Percentiles rank a stretch among this genome's conserved stretches.
Evolutionary conservation across 2,113 vertebrate genomes (phyloP).

Genomic region (Rostratula benghalensis): DNA sequence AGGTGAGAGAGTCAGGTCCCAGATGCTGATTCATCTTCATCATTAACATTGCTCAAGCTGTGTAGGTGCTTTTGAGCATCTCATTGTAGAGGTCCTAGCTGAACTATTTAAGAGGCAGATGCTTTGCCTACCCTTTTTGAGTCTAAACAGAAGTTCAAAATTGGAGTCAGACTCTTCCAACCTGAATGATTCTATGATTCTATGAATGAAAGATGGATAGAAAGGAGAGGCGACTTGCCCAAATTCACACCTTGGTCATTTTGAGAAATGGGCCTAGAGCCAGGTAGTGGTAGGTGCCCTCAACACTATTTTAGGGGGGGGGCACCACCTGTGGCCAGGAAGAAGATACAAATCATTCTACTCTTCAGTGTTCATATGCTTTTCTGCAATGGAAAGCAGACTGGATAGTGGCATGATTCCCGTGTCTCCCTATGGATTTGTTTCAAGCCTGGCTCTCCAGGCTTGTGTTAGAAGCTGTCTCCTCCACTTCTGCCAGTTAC

Average conservation of each 20-base stretch:
- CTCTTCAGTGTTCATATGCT: neutral
- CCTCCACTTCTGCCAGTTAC: neutral
- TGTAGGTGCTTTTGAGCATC: neutral
- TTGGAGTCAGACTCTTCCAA: neutral
- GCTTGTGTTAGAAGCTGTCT: neutral
- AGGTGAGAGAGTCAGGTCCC: neutral
- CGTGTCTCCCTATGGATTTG: neutral
- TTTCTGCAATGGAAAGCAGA: neutral
- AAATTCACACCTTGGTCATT: neutral
- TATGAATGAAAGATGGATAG: neutral
- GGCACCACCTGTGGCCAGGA: neutral
- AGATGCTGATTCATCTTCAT: neutral
- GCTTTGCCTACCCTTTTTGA: neutral
- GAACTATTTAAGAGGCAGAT: neutral
- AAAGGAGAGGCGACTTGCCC: neutral
- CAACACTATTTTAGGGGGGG: fast-evolving
- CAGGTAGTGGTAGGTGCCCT: neutral
- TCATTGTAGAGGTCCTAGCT: neutral
- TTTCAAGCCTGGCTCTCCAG: neutral
- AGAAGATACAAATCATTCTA: neutral
- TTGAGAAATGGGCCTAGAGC: neutral
- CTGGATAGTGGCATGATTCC: neutral
- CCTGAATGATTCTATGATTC: no score
- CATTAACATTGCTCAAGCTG: neutral
- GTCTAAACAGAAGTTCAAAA: neutral